Base-by-base conservation (phyloP, 2,888 invertebrate genomes). In the Amphipoea lucens region DNA sequence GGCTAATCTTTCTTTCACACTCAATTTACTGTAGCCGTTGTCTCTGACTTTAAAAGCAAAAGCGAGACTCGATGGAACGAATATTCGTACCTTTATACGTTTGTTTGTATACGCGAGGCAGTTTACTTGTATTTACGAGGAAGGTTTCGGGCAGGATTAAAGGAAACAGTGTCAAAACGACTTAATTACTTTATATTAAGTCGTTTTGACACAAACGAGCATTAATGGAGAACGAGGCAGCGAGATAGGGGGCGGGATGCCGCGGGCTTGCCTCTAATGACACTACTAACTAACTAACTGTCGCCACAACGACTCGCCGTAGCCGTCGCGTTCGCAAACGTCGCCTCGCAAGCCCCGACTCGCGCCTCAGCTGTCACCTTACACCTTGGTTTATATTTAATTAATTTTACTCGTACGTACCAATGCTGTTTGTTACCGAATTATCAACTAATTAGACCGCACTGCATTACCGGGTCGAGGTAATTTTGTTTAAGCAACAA, bases 251-350 rank as follows among this genome's bases (percentile, higher is more conserved):
- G 90, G 92, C 86, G 93, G 91, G 90, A 90, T 86, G 92, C 90
- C 91, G 91, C 92, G 93, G 92, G 92, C 91, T 91, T 90, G 90
- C 92, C 93, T 92, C 93, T 95, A 95, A 95, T 95, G 94, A 94
- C 94, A 93, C 95, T 94, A 95, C 95, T 95, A 94, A 94, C 94
- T 93, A 94, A 95, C 94, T 95, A 94, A 95, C 93, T 94, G 94
- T 94, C 93, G 92, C 95, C 95, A 90, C 94, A 95, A 94, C 94
- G 93, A 92, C 92, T 93, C 91, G 91, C 91, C 88, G 88, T 91
- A 91, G 91, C 90, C 91, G 89, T 90, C 90, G 91, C 87, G 90
- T 79, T 83, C 84, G 87, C 82, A 75, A 84, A 72, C 79, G 75
- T 72, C 78, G 82, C 86, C 79, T 82, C 79, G 67, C 51, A 62